Base-by-base conservation (phyloP, 2,797 vertebrate genomes). In the Paguma larvata region DNA sequence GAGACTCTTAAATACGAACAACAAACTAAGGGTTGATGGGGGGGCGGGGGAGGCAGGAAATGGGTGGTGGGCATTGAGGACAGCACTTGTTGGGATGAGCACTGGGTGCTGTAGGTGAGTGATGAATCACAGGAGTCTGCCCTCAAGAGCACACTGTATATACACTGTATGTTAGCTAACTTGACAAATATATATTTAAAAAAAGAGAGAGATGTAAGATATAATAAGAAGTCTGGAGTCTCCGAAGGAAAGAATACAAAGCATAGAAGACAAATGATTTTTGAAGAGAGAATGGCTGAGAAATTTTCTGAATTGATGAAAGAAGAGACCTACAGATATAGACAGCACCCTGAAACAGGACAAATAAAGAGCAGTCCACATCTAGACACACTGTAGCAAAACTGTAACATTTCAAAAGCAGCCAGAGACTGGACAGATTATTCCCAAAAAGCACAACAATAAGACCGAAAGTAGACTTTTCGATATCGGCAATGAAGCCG, bases 281-380 rank as follows among this genome's bases (percentile, higher is more conserved):
- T 34, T 93, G 18, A 92, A 85, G 48, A 93, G 62, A 21, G 59
- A 84, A 75, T 9, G 11, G 34, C 62, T 73, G 15, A 96, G 38
- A 84, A 84, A 89, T 70, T 84, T 89, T 91, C 65, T 70, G 25
- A 80, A 80, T 11, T 75, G 78, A 75, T 53, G 41, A 48, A 93
- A 83, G 38, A 78, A 84, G 38, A 78, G 59, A 88, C 70, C 72
- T 89, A 89, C 6, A 80, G 62, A 82, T 23, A 46, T 0, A 75
- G 80, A 14, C 59, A 94, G 23, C 32, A 67, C 30, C 18, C 11
- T 80, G 15, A 78, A 88, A 62, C 6, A 93, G 38, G 53, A 85
- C 27, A 91, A 95, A 91, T 51, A 92, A 80, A 88, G 75, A 88
- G 27, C 67, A 94, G 53, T 62, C 38, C 56, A 63, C 19, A 85